Evolutionary conservation across 2,888 invertebrate species (phyloP), one percentile per base, ranked within the genome.

Genomic region (Drosophila bunnanda): DNA sequence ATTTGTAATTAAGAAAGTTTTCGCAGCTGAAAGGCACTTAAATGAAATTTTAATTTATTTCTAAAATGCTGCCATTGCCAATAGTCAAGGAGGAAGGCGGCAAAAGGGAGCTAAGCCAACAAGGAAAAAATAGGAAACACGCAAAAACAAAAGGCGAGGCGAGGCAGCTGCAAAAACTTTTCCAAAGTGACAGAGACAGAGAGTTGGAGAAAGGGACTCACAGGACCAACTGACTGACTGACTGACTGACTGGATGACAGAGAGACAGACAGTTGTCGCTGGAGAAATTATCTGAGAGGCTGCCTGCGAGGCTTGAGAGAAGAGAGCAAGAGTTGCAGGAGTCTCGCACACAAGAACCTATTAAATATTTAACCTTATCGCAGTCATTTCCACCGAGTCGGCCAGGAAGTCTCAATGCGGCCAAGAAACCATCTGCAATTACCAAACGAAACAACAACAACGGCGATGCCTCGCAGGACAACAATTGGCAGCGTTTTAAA

Each of bases 1-100:
- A 85, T 85, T 88, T 77, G 83, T 88, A 85, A 85, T 85, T 85
- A 88, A 85, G 88, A 85, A 85, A 85, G 85, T 85, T 85, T 88
- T 82, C 44, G 28, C 39, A 43, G 75, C 65, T 76, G 75, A 76
- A 76, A 78, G 75, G 81, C 85, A 88, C 85, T 85, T 83, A 75
- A 88, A 85, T 85, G 77, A 85, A 88, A 88, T 83, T 85, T 85
- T 85, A 85, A 85, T 85, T 85, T 85, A 88, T 85, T 85, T 85
- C 83, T 76, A 85, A 85, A 84, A 79, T 69, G 73, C 61, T 80
- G 81, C 72, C 73, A 65, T 72, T 69, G 59, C 64, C 82, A 72
- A 78, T 67, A 75, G 72, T 61, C 74, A 62, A 62, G 58, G 56
- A 20, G 65, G 32, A 52, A 59, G 46, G n/a, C 28, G 57, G 54